Percentiles rank a stretch among this genome's conserved stretches.
phyloP scores from a whole-genome alignment of 1,140 invertebrate genomes.

The Gonioctena quinquepunctata region DNA sequence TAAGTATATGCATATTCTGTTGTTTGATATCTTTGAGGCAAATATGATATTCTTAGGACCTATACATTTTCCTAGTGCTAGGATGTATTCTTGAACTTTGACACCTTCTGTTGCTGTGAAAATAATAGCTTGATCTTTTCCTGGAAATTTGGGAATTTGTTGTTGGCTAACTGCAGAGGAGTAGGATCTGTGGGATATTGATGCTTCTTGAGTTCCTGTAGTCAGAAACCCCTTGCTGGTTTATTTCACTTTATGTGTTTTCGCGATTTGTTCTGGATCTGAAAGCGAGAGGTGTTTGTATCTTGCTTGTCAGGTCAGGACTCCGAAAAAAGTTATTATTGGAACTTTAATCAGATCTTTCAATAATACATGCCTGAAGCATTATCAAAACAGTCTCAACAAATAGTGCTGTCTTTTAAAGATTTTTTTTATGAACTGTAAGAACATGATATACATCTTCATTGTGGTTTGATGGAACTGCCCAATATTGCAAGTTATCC shows the following conservation, averaged over 20 bases:
- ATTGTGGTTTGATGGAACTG: no score
- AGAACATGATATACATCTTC: no score
- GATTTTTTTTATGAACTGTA: no score
- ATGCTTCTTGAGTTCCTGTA: background rate
- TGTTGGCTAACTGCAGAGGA: background rate
- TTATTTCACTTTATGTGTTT: background rate
- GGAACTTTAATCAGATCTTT: no score
- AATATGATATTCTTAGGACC: slow-evolving; percentile 15
- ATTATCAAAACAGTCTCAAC: no score
- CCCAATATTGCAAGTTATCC: no score
- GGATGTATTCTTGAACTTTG: slow-evolving; percentile 5
- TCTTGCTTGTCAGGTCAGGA: background rate
- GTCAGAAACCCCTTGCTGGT: background rate
- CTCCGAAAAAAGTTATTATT: no score
- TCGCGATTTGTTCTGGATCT: background rate
- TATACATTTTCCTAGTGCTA: background rate
- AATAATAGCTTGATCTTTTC: slow-evolving; percentile 6
- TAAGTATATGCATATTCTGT: slow-evolving; percentile 13
- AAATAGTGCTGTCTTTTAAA: no score
- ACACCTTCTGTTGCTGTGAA: background rate
- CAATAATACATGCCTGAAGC: no score
- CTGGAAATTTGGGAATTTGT: background rate
- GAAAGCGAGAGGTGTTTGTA: background rate
- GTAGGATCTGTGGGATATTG: background rate
- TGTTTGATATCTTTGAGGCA: slow-evolving; percentile 3